Evolutionary conservation across 2,113 vertebrate genomes (phyloP), one percentile per base, ranked within the genome.

Genomic region (Myiopsitta monachus): DNA sequence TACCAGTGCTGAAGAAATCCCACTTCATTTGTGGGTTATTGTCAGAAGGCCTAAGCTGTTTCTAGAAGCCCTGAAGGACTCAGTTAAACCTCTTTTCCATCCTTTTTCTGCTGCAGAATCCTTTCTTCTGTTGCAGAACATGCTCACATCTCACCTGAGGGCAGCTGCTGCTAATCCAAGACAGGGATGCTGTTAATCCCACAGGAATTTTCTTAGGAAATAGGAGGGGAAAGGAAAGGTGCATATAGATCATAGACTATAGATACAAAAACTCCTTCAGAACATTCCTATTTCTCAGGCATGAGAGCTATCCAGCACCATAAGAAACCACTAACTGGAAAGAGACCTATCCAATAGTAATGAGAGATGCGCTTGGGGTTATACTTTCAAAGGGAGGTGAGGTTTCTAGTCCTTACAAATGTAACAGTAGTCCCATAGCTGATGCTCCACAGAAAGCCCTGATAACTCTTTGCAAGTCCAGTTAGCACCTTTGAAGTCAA

Each of bases 151-250:
- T 83, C 57, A 52, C 41, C 52, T 78, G 41, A 96, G 47, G 57
- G 76, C 86, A 86, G 90, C 80, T 90, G 85, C 52, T 86, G 68
- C 72, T 90, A 73, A 83, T 78, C 44, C 61, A 67, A 33, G 54
- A 55, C 0, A 3, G 73, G 46, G 63, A 33, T 59, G 54, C 36
- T 90, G 46, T 51, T 85, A 91, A 94, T 94, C 38, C 57, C 46
- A 70, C 46, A 41, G 85, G 70, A 94, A 80, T 92, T 94, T 75
- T 95, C 84, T 87, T 66, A 62, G 78, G 85, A 63, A 86, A 64
- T 47, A n/a, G 14, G 38, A 63, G 33, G n/a, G 24, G 47, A n/a
- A 54, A 83, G 18, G 26, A 27, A 67, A 90, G 9, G 41, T 83
- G 36, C 36, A 28, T 49, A 13, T 17, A 59, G 22, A 24, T 36